Percentiles rank a stretch among this genome's conserved stretches.
phyloP scores from a whole-genome alignment of 2,797 vertebrate species.

The Molossus molossus region DNA sequence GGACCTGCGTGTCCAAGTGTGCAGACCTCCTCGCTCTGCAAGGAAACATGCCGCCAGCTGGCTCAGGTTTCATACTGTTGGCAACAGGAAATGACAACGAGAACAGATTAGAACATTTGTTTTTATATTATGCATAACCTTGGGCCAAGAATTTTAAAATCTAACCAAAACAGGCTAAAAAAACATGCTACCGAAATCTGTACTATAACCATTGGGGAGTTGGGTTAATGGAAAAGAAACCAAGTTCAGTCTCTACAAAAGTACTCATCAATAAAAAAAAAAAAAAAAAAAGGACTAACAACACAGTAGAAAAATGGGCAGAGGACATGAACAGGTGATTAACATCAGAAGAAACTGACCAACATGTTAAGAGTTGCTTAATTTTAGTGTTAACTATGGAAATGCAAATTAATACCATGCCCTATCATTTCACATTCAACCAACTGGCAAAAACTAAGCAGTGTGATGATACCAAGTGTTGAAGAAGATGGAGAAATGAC shows the following conservation, averaged over 20 bases:
- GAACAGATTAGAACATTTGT: neutral
- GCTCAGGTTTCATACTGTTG: neutral
- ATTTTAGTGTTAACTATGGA: neutral
- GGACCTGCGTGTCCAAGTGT: neutral
- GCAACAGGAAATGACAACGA: neutral
- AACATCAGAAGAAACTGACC: neutral
- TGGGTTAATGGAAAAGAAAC: neutral
- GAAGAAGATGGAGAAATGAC: neutral
- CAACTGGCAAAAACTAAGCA: neutral
- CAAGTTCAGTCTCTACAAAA: neutral
- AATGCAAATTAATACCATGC: neutral
- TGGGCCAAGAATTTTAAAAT: neutral
- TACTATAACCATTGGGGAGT: neutral
- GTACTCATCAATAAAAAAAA: neutral
- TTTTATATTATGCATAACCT: neutral
- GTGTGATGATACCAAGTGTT: neutral
- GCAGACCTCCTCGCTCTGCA: neutral
- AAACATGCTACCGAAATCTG: neutral
- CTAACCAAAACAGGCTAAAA: neutral
- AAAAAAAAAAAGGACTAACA: neutral
- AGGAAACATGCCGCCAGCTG: neutral
- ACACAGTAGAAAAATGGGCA: neutral
- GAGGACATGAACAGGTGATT: neutral
- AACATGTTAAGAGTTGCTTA: neutral
- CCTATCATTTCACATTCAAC: neutral